Evolutionary conservation across 2,888 invertebrate species (phyloP), one percentile per base, ranked within the genome.

Genomic region (Anoncus sp.): DNA sequence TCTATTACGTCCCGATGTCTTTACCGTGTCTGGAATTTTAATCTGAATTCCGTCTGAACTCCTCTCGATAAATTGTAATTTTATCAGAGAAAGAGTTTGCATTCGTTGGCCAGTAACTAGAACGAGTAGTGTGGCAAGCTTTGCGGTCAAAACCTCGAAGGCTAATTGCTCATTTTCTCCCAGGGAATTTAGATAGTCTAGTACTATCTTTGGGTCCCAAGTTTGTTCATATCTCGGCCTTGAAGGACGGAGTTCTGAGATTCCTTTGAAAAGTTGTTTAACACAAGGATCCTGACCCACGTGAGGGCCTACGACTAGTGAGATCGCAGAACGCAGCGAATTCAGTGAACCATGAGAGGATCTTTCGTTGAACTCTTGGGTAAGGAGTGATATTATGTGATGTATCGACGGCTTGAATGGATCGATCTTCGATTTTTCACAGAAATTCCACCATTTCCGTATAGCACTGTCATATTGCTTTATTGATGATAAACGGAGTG

Each of bases 201-300:
- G 18, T n/a, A 57, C 69, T 40, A 38, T 69, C 31, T 49, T 35
- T 27, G 86, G 84, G 65, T 88, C 82, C 87, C 87, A 88, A 1
- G 79, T 84, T 22, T 47, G 16, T 40, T 85, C 77, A 63, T 88
- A 84, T 63, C 20, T 72, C 4, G 55, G 65, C 27, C 38, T 49
- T 80, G 12, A 79, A 75, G 75, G 85, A 57, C 79, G 79, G 49
- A 82, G 45, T 38, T 77, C 78, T 7, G 75, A 72, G 16, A 85
- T 60, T 14, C 83, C 85, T 67, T 81, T 85, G 45, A 85, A 69
- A 59, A 83, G 83, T 10, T 83, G 51, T 74, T 79, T 84, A 9
- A 85, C 51, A 18, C 62, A 31, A 14, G 71, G 43, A 45, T 85
- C 71, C 14, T 82, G 53, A 12, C 80, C 83, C 12, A 84, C 51